A percentile compares a stretch with the other conserved stretches of the same genome.
Evolutionary conservation across 2,888 invertebrate species (phyloP).

Genomic region (Drosophila monieri): DNA sequence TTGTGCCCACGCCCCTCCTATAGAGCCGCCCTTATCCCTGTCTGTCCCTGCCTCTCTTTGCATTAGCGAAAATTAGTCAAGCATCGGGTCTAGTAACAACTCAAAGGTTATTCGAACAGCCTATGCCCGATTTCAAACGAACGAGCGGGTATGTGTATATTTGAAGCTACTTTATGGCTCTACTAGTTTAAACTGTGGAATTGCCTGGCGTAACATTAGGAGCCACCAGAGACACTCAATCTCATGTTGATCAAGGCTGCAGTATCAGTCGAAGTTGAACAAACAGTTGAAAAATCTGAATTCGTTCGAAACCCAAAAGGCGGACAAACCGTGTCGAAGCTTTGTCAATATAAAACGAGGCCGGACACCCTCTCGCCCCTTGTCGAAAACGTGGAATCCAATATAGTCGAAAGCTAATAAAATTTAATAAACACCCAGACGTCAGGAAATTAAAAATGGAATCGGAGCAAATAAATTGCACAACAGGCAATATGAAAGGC

Average conservation of each 20-base stretch:
- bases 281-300: slow-evolving; percentile 8
- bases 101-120: slow-evolving; percentile 64
- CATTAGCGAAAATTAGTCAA: slow-evolving; percentile 78
- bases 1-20: slow-evolving; percentile 22
- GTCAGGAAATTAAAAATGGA: slow-evolving; percentile 43
- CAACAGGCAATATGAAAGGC: slow-evolving; percentile 8
- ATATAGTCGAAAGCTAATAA: slow-evolving; percentile 36
- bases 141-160: not conserved
- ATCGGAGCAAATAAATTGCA: slow-evolving; percentile 28
- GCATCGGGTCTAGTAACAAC: slow-evolving; percentile 34
- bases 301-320: slow-evolving; percentile 7
- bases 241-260: slow-evolving; percentile 18
- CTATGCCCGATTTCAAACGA: slow-evolving; percentile 12
- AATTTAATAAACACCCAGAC: slow-evolving; percentile 40
- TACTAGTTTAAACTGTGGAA: slow-evolving; percentile 19
- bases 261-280: slow-evolving; percentile 1
- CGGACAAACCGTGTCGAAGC: slow-evolving; percentile 8
- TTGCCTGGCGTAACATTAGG: slow-evolving; percentile 9
- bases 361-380: not conserved
- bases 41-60: slow-evolving; percentile 51
- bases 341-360: slow-evolving; percentile 30
- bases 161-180: slow-evolving; percentile 12
- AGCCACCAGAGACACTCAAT: not conserved
- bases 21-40: slow-evolving; percentile 2
- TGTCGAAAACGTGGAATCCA: slow-evolving; percentile 24